These are phyloP conservation scores for Cenopis cana DNA, from an alignment of 2,888 invertebrate species.

Conservation along the genomic window DNA sequence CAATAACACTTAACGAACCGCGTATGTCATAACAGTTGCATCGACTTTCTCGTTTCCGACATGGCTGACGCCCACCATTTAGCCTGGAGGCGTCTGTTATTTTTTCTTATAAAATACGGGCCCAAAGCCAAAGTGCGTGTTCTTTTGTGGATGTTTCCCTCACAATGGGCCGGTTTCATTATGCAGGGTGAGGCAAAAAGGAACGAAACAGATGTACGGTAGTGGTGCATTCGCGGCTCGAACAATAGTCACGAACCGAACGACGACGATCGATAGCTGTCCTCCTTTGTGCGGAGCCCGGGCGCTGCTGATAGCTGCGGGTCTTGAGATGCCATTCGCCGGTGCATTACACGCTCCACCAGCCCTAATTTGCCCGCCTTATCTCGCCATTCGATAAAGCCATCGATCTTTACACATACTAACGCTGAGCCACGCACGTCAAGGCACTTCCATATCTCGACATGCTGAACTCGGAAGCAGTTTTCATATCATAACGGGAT, in stretches of 20 bases:
- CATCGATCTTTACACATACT: constrained; percentile 7
- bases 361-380: constrained; percentile 40
- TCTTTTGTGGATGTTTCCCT: constrained; percentile 79
- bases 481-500: constrained; percentile 75
- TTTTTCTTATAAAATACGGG: constrained; percentile 78
- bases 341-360: constrained; percentile 57
- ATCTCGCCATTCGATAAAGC: neutral
- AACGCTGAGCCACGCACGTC: constrained; percentile 18
- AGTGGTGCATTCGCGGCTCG: constrained; percentile 72
- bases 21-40: constrained; percentile 83
- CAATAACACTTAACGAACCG: constrained; percentile 74
- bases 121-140: constrained; percentile 73
- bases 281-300: constrained; percentile 69
- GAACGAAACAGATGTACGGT: constrained; percentile 82
- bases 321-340: constrained; percentile 61
- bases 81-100: constrained; percentile 72
- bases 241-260: constrained; percentile 80
- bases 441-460: constrained; percentile 49
- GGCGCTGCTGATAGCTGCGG: constrained; percentile 54
- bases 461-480: constrained; percentile 67
- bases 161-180: constrained; percentile 82
- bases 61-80: constrained; percentile 77
- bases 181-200: constrained; percentile 78
- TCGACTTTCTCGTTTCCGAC: constrained; percentile 80
- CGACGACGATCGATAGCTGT: constrained; percentile 71